phyloP scores from a whole-genome alignment of 2,888 invertebrate genomes.

The Heterodera filipjevi region DNA sequence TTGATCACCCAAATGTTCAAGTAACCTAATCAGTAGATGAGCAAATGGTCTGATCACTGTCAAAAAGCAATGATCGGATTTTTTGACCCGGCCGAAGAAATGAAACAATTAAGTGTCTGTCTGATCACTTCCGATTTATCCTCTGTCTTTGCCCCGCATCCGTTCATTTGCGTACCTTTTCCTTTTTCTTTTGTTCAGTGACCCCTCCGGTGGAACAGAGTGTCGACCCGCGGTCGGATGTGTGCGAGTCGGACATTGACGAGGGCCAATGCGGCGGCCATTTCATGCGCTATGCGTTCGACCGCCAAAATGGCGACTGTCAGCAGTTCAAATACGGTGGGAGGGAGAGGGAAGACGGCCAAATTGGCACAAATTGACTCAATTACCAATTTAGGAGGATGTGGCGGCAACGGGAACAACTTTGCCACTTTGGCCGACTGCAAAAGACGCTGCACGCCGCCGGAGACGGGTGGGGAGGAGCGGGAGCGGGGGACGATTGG shows the following conservation, averaged over 20 bases:
- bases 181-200: neutral
- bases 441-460: slow-evolving; percentile 48
- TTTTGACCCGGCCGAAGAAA: too few relatives aligned
- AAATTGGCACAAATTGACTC: neutral
- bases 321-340: slow-evolving; percentile 57
- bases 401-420: slow-evolving; percentile 64
- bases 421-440: slow-evolving; percentile 61
- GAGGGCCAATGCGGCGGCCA: slow-evolving; percentile 63
- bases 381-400: slow-evolving; percentile 44
- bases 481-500: neutral
- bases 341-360: too few relatives aligned
- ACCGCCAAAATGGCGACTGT: slow-evolving; percentile 55
- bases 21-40: too few relatives aligned
- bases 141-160: too few relatives aligned
- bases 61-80: too few relatives aligned
- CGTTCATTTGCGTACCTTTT: too few relatives aligned
- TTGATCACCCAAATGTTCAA: too few relatives aligned
- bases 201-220: neutral
- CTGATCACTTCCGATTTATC: too few relatives aligned
- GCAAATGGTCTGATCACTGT: too few relatives aligned
- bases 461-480: neutral
- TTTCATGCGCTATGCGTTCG: slow-evolving; percentile 65
- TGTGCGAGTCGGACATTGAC: slow-evolving; percentile 57
- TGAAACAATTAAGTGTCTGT: too few relatives aligned
- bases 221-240: slow-evolving; percentile 27